Evolutionary conservation across 2,888 invertebrate species (phyloP), one percentile per base, ranked within the genome.

Genomic region (Pheosia gnoma): DNA sequence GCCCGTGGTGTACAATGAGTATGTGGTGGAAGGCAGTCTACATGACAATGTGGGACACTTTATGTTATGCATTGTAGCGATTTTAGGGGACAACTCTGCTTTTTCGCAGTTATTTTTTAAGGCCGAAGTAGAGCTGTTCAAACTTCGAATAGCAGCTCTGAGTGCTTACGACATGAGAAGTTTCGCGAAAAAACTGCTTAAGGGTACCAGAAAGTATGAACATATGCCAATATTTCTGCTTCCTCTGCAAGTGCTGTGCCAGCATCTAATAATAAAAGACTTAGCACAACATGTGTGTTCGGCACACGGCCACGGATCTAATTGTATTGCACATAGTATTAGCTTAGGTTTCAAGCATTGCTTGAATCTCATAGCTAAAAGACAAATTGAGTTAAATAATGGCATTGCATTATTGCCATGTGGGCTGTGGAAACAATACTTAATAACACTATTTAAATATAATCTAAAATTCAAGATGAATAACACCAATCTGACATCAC

Each of bases 41-140:
- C 92, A 94, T 68, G 95, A 95, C 73, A 94, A 94, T 66, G 89
- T 94, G 55, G 95, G 95, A 49, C 95, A 95, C 80, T 95, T 94
- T 75, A 88, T 89, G 73, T 78, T 95, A 13, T 94, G 95, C 81
- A 86, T 93, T 68, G 76, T 87, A 37, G 79, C 87, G 6, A 85
- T 85, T 64, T 70, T 91, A 58, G 75, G 83, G 51, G 80, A 81
- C 60, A 87, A 86, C 68, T 71, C 62, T 11, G 84, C 81, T 7
- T 86, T 94, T 67, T 76, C 76, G 8, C 77, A 83, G 49, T 87
- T 87, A 62, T 82, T 94, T 67, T 59, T 88, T 3, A 86, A 83
- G 58, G 74, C 86, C 5, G 94, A 94, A 85, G 68, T 78, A 6
- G 81, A 83, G 43, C 68, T 91, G 8, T 93, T 93, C 58, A 83